Conservation (phyloP, 2,797 vertebrate genomes). For the Erpetoichthys calabaricus region DNA sequence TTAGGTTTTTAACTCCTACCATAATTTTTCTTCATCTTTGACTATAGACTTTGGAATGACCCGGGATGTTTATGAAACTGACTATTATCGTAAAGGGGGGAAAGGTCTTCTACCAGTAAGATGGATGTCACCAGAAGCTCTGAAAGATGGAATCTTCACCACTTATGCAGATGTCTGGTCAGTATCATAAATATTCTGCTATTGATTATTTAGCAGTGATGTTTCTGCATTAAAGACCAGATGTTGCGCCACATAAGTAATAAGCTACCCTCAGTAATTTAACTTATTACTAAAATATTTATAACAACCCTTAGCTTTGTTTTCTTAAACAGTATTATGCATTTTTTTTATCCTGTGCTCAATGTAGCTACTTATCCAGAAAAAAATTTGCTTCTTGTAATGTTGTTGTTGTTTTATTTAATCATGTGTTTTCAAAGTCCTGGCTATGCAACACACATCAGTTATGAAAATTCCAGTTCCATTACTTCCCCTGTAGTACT, state of each 20-base stretch:
- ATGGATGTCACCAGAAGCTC: slow-evolving; percentile 60
- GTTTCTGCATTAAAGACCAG: no score
- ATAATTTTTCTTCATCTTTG: no score
- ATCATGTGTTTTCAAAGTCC: not conserved
- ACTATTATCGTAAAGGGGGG: slow-evolving; percentile 58
- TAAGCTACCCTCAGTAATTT: no score
- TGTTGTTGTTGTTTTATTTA: not conserved
- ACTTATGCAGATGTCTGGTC: slow-evolving; percentile 54
- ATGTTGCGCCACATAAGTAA: no score
- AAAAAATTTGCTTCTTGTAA: not conserved
- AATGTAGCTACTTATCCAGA: not conserved
- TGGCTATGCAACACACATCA: no score
- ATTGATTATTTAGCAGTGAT: not conserved
- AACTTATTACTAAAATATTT: no score
- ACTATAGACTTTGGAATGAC: slow-evolving; percentile 56
- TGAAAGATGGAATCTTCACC: slow-evolving; percentile 61
- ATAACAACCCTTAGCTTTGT: no score
- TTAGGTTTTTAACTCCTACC: no score
- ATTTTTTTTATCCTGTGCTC: not conserved
- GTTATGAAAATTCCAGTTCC: no score
- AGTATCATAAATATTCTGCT: slow-evolving; percentile 7
- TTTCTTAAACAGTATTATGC: not conserved
- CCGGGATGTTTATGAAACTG: slow-evolving; percentile 58
- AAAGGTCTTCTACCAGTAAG: slow-evolving; percentile 55
- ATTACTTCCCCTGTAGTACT: no score